Evolutionary conservation across 2,888 invertebrate genomes (phyloP).

Genomic region (Villa cingulata): DNA sequence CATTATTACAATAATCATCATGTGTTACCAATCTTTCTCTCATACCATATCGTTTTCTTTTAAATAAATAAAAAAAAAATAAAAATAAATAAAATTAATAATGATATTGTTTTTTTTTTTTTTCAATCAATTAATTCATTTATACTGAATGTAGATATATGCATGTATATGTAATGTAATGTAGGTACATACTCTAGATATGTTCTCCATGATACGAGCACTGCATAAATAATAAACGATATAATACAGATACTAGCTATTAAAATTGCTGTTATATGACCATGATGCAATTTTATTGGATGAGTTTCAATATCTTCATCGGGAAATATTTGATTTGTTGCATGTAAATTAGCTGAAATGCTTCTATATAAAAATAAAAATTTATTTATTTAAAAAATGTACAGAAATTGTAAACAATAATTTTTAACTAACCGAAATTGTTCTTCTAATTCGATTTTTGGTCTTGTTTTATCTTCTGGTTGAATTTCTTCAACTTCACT

Average conservation of each 20-base stretch:
- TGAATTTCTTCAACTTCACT: conserved; percentile 14
- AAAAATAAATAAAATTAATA: background rate
- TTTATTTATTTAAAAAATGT: background rate
- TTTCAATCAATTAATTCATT: no score
- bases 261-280: conserved; percentile 13
- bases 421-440: conserved; percentile 9
- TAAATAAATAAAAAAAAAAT: background rate
- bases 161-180: no score
- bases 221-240: conserved; percentile 8
- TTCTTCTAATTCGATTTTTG: conserved; percentile 13
- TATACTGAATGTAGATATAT: no score
- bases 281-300: conserved; percentile 6
- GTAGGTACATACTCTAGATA: conserved; percentile 10
- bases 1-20: conserved; percentile 14
- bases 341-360: conserved; percentile 1
- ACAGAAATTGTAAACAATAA: background rate
- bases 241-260: conserved; percentile 8
- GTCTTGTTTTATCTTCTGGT: conserved; percentile 2
- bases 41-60: conserved; percentile 14
- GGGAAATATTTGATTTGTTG: conserved; percentile 6
- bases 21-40: conserved; percentile 14
- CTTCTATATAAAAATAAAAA: conserved; percentile 6
- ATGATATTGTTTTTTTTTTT: background rate
- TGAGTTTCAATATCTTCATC: conserved; percentile 12
- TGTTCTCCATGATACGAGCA: conserved; percentile 11